Base-by-base conservation (phyloP, 2,797 vertebrate species). In the Macroramphosus scolopax region DNA sequence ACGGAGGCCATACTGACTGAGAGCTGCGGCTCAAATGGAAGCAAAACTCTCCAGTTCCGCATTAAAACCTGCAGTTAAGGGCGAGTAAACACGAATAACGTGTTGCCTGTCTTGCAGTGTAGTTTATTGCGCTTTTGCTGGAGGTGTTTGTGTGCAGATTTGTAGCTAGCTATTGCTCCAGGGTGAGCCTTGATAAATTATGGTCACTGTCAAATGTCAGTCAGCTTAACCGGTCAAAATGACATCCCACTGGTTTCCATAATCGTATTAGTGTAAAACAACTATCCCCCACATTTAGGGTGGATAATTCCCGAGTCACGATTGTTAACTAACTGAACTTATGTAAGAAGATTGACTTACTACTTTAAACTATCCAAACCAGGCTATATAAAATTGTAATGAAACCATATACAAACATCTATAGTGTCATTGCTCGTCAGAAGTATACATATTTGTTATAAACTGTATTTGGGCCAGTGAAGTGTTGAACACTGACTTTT, bases 1-100 rank as follows among this genome's bases (percentile, higher is more conserved):
- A 90, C 77, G 85, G 85, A 91, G 90, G 88, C 90, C 89, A 91
- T 88, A 88, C 78, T 80, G 78, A 81, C 64, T 51, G 30, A 2
- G 54, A 70, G 68, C 51, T 71, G 55, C 48, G 44, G 72, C 70
- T 68, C 63, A 71, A 80, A 61, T 49, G 59, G 68, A 58, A 77
- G 44, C 66, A 43, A 62, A 36, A 51, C 18, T 24, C 28, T 8
- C 6, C 6, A 41, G 72, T 82, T 86, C 68, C 62, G 68, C 65
- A 46, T 58, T 38, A 51, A 51, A 68, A 75, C 31, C 2, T 31
- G 24, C 18, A 17, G 11, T 29, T 14, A 28, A 3, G 6, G 2
- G 3, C n/a, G 10, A 37, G 16, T 30, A 5, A 46, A 46, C 4
- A n/a, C 10, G 0, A 13, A n/a, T 10, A 38, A 11, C 10, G 5